A percentile compares a stretch with the other conserved stretches of the same genome.
Evolutionary conservation across 2,888 invertebrate species (phyloP).

Genomic region (Eremobia ochroleuca): DNA sequence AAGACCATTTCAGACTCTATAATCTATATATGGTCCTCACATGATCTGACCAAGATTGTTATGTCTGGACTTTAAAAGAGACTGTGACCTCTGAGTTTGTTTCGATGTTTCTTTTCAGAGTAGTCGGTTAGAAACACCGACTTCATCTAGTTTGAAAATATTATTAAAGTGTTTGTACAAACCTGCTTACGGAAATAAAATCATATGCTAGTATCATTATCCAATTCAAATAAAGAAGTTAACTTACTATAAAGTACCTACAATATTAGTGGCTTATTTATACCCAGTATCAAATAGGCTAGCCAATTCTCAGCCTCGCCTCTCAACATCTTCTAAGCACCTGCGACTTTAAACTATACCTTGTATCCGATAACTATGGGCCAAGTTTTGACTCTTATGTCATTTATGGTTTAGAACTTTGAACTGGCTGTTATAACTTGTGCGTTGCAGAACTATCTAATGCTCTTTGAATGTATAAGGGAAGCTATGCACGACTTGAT

Average conservation of each 20-base stretch:
- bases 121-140: too few relatives aligned
- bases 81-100: too few relatives aligned
- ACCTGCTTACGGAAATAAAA: too few relatives aligned
- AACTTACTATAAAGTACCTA: not conserved
- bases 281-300: not conserved
- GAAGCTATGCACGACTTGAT: slow-evolving; percentile 18
- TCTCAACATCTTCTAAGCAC: slow-evolving; percentile 41
- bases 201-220: too few relatives aligned
- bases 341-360: slow-evolving; percentile 49
- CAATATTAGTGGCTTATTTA: slow-evolving; percentile 2
- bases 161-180: too few relatives aligned
- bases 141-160: too few relatives aligned
- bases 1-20: not conserved
- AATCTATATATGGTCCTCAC: not conserved
- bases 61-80: too few relatives aligned
- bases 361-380: slow-evolving; percentile 51
- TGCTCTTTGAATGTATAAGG: slow-evolving; percentile 33
- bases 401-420: slow-evolving; percentile 66
- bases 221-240: not conserved
- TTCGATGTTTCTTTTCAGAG: too few relatives aligned
- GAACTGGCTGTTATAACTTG: slow-evolving; percentile 62
- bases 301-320: slow-evolving; percentile 2
- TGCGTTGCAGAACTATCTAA: slow-evolving; percentile 52
- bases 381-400: slow-evolving; percentile 63
- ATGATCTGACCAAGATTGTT: not conserved